These are phyloP conservation scores for Macrotus californicus DNA, from an alignment of 2,113 vertebrate species.

Conservation along the genomic window DNA sequence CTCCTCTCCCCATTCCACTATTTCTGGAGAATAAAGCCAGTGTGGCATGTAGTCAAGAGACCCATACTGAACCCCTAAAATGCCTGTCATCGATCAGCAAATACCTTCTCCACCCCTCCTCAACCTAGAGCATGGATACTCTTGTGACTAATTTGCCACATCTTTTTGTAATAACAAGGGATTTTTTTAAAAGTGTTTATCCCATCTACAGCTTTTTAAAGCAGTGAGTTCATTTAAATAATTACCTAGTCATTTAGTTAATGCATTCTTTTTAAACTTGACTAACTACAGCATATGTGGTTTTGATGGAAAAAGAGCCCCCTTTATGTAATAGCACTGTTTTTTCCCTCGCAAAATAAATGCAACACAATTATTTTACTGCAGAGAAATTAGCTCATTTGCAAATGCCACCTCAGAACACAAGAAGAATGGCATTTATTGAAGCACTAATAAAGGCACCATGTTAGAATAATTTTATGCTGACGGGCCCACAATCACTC, in stretches of 20 bases:
- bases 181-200: constrained; percentile 75
- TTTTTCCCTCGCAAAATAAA: constrained; percentile 78
- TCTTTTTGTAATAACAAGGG: constrained; percentile 72
- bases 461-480: constrained; percentile 88
- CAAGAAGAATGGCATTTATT: constrained; percentile 88
- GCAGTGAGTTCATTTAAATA: constrained; percentile 81
- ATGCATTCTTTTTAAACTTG: constrained; percentile 81
- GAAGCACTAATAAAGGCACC: constrained; percentile 87
- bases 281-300: constrained; percentile 76
- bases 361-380: constrained; percentile 86
- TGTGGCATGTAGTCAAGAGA: constrained; percentile 21
- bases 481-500: constrained; percentile 85
- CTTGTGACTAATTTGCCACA: constrained; percentile 64
- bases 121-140: constrained; percentile 58
- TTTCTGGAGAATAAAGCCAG: constrained; percentile 2
- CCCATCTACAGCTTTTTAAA: constrained; percentile 76
- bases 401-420: constrained; percentile 85
- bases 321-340: constrained; percentile 83
- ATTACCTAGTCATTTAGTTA: constrained; percentile 85
- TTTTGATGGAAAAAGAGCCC: constrained; percentile 83
- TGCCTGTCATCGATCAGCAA: constrained; percentile 69
- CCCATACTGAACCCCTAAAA: constrained; percentile 38
- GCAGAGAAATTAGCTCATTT: constrained; percentile 87
- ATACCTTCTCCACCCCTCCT: fast-evolving
- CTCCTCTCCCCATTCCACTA: background rate